These are phyloP conservation scores for Ispidina lecontei DNA, from an alignment of 2,797 vertebrate species.

Conservation along the genomic window DNA sequence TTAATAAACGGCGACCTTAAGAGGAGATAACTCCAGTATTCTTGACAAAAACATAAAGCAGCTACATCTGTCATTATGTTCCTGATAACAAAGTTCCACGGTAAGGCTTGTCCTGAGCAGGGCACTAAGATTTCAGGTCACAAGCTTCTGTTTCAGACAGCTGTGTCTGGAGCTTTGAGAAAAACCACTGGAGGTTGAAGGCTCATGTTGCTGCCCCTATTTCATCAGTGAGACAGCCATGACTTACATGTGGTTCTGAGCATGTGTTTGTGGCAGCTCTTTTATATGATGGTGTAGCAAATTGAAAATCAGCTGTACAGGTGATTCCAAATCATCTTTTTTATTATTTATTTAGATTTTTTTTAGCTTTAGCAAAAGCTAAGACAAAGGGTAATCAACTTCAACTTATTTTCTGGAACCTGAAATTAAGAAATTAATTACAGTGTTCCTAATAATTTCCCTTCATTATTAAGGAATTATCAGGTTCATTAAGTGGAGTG, in stretches of 20 bases:
- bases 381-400: not conserved
- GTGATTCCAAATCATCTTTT: not conserved
- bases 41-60: not conserved
- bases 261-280: constrained; percentile 19
- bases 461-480: constrained; percentile 10
- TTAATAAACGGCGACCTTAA: constrained; percentile 6
- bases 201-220: constrained; percentile 23
- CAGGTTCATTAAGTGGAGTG: not conserved
- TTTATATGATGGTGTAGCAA: not conserved
- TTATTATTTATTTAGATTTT: not conserved
- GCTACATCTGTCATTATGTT: not conserved
- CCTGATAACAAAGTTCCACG: not conserved
- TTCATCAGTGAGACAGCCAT: constrained; percentile 21
- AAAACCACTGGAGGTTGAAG: not conserved
- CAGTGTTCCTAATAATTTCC: constrained; percentile 9
- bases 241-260: not conserved
- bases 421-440: constrained; percentile 49
- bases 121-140: not conserved
- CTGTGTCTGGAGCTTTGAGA: not conserved
- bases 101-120: not conserved
- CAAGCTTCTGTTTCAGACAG: not conserved
- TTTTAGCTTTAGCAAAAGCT: constrained; percentile 3
- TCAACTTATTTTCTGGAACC: not conserved
- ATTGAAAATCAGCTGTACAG: not conserved
- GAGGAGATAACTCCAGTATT: constrained; percentile 1